Percentiles rank a stretch among this genome's conserved stretches.
These are phyloP conservation scores for Heliconius nattereri DNA, from an alignment of 1,140 invertebrate genomes.

Conservation along the genomic window DNA sequence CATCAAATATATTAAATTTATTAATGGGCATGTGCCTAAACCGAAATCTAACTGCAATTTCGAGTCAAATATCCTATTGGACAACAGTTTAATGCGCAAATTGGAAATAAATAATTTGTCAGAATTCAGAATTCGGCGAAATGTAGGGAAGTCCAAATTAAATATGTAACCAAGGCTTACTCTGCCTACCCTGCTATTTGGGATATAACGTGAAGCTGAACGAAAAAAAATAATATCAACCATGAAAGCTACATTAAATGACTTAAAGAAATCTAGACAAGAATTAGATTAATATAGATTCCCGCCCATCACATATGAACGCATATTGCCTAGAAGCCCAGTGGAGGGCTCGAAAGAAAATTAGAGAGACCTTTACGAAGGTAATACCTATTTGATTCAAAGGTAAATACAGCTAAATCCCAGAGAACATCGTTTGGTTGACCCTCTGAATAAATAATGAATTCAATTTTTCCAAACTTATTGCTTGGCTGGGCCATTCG, in stretches of 20 bases:
- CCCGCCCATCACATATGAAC: background rate
- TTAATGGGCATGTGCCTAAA: no score
- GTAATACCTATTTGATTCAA: conserved; percentile 20
- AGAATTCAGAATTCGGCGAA: background rate
- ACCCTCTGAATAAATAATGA: conserved; percentile 55
- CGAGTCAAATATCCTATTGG: no score
- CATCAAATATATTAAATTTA: no score
- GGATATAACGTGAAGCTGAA: background rate
- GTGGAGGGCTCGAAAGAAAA: conserved; percentile 9
- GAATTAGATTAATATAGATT: background rate
- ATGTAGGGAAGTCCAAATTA: background rate
- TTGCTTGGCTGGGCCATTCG: conserved; percentile 13
- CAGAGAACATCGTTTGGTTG: conserved; percentile 27
- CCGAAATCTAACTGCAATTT: no score
- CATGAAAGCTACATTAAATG: no score
- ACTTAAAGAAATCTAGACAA: no score
- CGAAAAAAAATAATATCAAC: background rate
- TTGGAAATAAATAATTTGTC: no score
- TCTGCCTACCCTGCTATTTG: background rate
- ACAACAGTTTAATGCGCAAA: no score
- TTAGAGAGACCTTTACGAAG: conserved; percentile 22
- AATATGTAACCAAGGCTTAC: background rate
- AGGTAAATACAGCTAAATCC: conserved; percentile 25
- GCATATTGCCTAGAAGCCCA: conserved; percentile 5
- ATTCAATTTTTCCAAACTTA: conserved; percentile 45